These are phyloP conservation scores for Mimumesa dahlbomi DNA, from an alignment of 2,888 invertebrate species.

Conservation along the genomic window DNA sequence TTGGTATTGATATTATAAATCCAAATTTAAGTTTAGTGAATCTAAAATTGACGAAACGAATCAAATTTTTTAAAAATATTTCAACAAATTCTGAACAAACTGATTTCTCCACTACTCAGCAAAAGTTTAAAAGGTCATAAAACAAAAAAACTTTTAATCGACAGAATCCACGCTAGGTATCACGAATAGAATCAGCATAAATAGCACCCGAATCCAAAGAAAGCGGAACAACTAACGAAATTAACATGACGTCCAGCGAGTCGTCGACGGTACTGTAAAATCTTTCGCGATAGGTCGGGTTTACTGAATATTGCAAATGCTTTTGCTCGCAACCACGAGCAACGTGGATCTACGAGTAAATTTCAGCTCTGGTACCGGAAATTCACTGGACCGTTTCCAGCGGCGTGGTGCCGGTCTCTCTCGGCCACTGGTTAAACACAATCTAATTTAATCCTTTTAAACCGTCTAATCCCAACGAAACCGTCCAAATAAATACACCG, in stretches of 20 bases:
- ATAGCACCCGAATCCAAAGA: no score
- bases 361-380: constrained; percentile 32
- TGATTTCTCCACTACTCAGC: no score
- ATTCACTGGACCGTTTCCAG: constrained; percentile 57
- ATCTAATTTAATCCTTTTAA: constrained; percentile 73
- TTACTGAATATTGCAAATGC: constrained; percentile 20
- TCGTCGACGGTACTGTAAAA: neutral
- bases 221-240: no score
- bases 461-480: constrained; percentile 61
- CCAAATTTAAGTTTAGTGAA: no score
- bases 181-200: neutral
- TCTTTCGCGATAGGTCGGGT: constrained; percentile 15
- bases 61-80: no score
- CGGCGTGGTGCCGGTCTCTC: constrained; percentile 26
- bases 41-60: no score
- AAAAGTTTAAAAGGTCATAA: no score
- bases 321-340: constrained; percentile 29
- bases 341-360: constrained; percentile 35
- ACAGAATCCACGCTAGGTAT: neutral
- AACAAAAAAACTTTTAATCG: no score
- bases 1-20: no score
- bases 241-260: neutral
- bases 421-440: constrained; percentile 67
- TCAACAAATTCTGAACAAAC: no score
- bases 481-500: constrained; percentile 59